Evolutionary conservation across 2,797 vertebrate species (phyloP), one percentile per base, ranked within the genome.

Genomic region (Melanitta fusca): DNA sequence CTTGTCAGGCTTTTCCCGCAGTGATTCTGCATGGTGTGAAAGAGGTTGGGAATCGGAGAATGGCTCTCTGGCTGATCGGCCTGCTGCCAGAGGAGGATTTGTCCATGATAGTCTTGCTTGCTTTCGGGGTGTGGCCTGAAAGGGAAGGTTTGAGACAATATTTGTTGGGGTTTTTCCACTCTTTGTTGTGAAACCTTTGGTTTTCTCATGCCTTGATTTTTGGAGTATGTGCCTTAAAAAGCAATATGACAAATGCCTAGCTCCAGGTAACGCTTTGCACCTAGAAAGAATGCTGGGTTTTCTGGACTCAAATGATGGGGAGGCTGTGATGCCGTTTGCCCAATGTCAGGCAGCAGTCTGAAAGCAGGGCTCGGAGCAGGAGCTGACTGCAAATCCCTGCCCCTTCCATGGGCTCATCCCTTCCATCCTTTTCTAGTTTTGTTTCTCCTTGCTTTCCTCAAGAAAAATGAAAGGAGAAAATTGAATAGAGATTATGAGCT

Each of bases 151-250:
- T 64, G 75, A 91, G 68, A 36, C 60, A 38, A 36, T 91, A 85
- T 80, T 92, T 95, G 34, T 82, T 65, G 86, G 81, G 69, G n/a
- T 17, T 58, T 91, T 95, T 90, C 80, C 77, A 65, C 6, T 0
- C 49, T 96, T 91, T 51, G 43, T 94, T 96, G 65, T 75, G 79
- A 95, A 94, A 93, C 66, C 21, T 8, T 78, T 83, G 38, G 51
- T 62, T 78, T 93, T 92, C 75, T 79, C 54, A 43, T 93, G 73
- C 84, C 72, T 71, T 65, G 49, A 45, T 34, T 93, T 89, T 80
- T 47, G 28, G 39, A 74, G 34, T 41, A 61, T 39, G 13, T 79
- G 36, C 47, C 47, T 88, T 88, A 80, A 91, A 88, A 85, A 71
- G 19, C 39, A 54, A 3, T 80, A 65, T 53, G 53, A 36, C 8